phyloP scores from a whole-genome alignment of 2,113 vertebrate genomes.

The Podiceps cristatus region DNA sequence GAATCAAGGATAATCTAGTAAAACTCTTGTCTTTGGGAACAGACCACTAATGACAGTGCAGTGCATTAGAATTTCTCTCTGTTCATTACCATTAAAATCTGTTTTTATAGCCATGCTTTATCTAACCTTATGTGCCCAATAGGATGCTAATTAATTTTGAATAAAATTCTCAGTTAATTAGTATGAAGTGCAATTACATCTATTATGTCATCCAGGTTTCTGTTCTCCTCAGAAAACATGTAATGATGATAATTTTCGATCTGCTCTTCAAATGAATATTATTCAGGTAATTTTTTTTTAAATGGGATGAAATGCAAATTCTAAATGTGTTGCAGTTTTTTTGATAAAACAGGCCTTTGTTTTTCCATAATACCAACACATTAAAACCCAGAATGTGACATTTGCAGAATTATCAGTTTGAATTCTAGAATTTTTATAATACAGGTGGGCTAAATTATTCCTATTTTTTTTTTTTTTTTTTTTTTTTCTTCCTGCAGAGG shows the following conservation, averaged over 20 bases:
- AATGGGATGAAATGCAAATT: neutral
- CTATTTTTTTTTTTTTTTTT: neutral
- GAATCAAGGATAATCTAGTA: neutral
- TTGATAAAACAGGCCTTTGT: neutral
- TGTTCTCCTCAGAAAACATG: neutral
- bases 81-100: neutral
- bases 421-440: neutral
- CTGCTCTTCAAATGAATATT: neutral
- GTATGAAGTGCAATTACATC: neutral
- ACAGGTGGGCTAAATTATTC: rapidly evolving
- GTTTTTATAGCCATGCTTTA: neutral
- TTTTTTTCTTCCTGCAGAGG: neutral
- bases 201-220: neutral
- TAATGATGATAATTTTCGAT: neutral
- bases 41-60: neutral
- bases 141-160: slow-evolving; percentile 23
- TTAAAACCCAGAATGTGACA: neutral
- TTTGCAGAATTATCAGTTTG: neutral
- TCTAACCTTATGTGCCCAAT: neutral
- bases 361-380: neutral
- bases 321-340: neutral
- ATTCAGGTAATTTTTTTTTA: neutral
- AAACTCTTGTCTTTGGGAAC: neutral
- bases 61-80: neutral
- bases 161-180: neutral